These are phyloP conservation scores for Napeogenes inachia DNA, from an alignment of 2,888 invertebrate genomes.

Conservation along the genomic window DNA sequence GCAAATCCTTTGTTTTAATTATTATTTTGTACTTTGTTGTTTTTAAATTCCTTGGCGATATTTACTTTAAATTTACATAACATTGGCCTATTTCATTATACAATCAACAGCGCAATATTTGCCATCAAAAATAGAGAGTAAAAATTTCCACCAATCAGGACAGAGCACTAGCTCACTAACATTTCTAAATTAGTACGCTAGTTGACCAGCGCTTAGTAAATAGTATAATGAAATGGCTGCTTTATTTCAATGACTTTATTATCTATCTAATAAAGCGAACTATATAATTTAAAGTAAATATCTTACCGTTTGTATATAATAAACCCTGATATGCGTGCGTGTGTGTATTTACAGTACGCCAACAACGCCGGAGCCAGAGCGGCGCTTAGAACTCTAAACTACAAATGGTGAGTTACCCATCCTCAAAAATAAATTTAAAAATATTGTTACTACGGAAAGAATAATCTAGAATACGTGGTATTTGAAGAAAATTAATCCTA, in stretches of 20 bases:
- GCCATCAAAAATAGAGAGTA: too few species aligned
- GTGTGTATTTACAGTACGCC: constrained; percentile 89
- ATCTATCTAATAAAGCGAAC: background rate
- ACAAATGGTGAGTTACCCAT: constrained; percentile 51
- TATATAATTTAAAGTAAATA: constrained; percentile 22
- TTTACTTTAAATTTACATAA: constrained; percentile 7
- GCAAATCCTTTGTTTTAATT: constrained; percentile 7
- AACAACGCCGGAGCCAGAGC: constrained; percentile 91
- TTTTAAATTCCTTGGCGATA: constrained; percentile 8
- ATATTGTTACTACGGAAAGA: background rate
- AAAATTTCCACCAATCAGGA: too few species aligned
- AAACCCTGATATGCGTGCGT: constrained; percentile 55
- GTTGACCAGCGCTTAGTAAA: too few species aligned
- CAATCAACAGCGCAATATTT: too few species aligned
- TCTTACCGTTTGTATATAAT: constrained; percentile 42
- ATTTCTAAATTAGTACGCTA: too few species aligned
- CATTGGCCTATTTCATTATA: constrained; percentile 2
- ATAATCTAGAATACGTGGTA: background rate
- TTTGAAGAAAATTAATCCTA: too few species aligned
- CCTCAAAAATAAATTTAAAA: background rate
- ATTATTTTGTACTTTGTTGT: constrained; percentile 1
- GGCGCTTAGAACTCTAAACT: constrained; percentile 83
- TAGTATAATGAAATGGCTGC: too few species aligned
- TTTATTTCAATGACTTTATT: background rate
- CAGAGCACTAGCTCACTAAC: too few species aligned